A percentile compares a stretch with the other conserved stretches of the same genome.
Evolutionary conservation across 1,140 invertebrate species (phyloP).

Genomic region (Atta colombica): DNA sequence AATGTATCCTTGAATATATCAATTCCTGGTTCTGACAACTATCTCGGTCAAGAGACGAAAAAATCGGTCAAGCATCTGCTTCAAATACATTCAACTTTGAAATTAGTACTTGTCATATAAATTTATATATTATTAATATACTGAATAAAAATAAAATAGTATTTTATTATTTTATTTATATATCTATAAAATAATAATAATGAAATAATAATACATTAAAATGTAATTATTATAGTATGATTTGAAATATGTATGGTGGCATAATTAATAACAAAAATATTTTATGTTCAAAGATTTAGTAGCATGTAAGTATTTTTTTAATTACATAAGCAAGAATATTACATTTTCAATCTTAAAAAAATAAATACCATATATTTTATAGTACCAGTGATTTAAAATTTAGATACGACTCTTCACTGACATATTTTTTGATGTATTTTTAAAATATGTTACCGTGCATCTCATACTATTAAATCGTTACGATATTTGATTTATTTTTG

Average conservation of each 20-base stretch:
- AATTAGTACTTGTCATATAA: conserved; percentile 5
- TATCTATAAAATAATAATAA: too few relatives aligned
- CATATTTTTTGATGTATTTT: not conserved
- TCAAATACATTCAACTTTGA: conserved; percentile 22
- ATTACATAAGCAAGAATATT: not conserved
- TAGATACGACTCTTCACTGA: not conserved
- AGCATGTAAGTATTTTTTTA: not conserved
- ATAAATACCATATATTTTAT: not conserved
- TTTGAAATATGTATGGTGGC: not conserved
- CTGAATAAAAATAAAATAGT: not conserved
- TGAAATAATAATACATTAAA: not conserved
- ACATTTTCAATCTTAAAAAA: not conserved
- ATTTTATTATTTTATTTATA: conserved; percentile 15
- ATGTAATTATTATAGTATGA: not conserved
- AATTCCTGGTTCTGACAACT: conserved; percentile 7
- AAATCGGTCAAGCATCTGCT: conserved; percentile 33
- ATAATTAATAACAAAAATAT: not conserved
- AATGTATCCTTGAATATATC: conserved; percentile 22
- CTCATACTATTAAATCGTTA: not conserved
- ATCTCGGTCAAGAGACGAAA: conserved; percentile 35
- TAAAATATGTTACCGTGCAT: not conserved
- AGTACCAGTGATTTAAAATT: not conserved
- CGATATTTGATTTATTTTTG: not conserved
- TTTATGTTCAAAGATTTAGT: not conserved
- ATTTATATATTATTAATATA: conserved; percentile 6